phyloP scores from a whole-genome alignment of 2,113 vertebrate genomes.

The Coreoperca whiteheadi region DNA sequence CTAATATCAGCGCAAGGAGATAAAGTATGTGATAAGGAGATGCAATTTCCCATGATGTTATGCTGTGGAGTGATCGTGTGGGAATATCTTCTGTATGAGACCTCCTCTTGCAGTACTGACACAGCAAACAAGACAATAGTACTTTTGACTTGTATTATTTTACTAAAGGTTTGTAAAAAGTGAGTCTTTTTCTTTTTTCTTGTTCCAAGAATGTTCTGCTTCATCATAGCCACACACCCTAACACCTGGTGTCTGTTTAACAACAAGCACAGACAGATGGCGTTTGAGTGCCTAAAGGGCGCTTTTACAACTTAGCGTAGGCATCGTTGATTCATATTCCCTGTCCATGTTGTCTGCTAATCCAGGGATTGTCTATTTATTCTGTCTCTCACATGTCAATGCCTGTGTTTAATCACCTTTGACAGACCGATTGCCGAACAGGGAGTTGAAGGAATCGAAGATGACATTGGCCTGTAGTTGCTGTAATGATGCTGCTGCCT shows the following conservation, averaged over 20 bases:
- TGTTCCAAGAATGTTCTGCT: not conserved
- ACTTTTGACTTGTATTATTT: constrained; percentile 4
- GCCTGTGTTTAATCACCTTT: constrained; percentile 7
- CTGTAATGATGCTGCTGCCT: constrained; percentile 17
- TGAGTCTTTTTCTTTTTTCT: not conserved
- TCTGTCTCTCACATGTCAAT: constrained; percentile 14
- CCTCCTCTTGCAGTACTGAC: constrained; percentile 19
- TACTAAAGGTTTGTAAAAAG: constrained; percentile 6
- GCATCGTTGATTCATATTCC: constrained; percentile 17
- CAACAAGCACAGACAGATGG: constrained; percentile 12
- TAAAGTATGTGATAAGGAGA: constrained; percentile 73
- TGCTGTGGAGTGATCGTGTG: constrained; percentile 42
- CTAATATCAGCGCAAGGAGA: constrained; percentile 72
- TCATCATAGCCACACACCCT: not conserved
- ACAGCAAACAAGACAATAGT: constrained; percentile 4
- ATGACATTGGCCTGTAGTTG: constrained; percentile 28
- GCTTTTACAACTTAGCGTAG: not conserved
- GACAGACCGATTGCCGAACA: constrained; percentile 28
- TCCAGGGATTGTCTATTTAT: constrained; percentile 1
- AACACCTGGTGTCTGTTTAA: constrained; percentile 8
- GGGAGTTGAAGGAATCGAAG: constrained; percentile 22
- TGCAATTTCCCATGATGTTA: constrained; percentile 76
- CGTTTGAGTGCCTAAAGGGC: not conserved
- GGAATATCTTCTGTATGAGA: constrained; percentile 54
- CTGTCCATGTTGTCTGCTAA: not conserved